These are phyloP conservation scores for Pseudorasbora parva DNA, from an alignment of 2,113 vertebrate species.

Conservation along the genomic window DNA sequence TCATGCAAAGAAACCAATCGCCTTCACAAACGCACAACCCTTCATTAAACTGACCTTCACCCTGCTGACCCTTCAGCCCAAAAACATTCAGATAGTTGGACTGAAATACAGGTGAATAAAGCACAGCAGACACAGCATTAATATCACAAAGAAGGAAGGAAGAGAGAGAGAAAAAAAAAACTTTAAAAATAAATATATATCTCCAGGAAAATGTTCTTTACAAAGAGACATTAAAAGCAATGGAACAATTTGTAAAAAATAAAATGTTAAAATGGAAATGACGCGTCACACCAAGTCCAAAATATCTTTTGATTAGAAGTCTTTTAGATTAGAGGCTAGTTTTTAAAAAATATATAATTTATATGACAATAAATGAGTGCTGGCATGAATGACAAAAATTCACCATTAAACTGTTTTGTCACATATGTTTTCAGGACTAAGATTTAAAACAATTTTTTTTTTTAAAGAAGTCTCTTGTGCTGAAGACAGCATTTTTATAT, in stretches of 20 bases:
- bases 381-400: neutral
- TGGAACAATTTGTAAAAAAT: neutral
- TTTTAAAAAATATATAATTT: too few species aligned
- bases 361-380: neutral
- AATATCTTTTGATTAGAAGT: neutral
- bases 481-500: too few species aligned
- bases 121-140: conserved; percentile 50
- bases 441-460: too few species aligned
- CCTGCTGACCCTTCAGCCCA: conserved; percentile 72
- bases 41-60: conserved; percentile 73
- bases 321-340: neutral
- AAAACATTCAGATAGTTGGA: conserved; percentile 74
- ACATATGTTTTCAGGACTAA: too few species aligned
- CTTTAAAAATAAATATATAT: too few species aligned
- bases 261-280: too few species aligned
- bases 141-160: conserved; percentile 27
- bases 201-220: neutral
- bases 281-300: neutral
- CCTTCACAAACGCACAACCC: conserved; percentile 32
- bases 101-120: conserved; percentile 62
- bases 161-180: neutral
- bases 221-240: too few species aligned
- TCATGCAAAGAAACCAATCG: conserved; percentile 40
- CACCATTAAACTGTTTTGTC: too few species aligned
- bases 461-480: too few species aligned